Evolutionary conservation across 2,888 invertebrate genomes (phyloP), one percentile per base, ranked within the genome.

Genomic region (Colletes collaris): DNA sequence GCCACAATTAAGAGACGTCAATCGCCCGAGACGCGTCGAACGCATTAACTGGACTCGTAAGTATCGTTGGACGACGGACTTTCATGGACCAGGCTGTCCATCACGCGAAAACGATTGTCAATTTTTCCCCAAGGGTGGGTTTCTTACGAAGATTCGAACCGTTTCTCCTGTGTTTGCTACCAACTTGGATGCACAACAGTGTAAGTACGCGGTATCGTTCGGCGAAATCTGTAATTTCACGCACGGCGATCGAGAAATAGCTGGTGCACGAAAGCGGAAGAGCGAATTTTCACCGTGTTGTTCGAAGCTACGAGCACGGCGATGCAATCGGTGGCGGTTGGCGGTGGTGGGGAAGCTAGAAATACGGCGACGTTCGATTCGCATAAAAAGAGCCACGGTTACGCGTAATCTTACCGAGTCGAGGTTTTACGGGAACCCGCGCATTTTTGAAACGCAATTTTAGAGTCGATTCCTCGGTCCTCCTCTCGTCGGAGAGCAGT

Each of bases 1-100:
- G 83, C 89, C 83, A 86, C 89, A 91, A 92, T 92, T 92, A 92
- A 92, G 90, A 88, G 89, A 89, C 89, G 89, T 91, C 88, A 87
- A 90, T 91, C 90, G 86, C 52, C 81, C 80, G 81, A 86, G 83
- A 82, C 87, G 76, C 66, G 53, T n/a, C 11, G n/a, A 53, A n/a
- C 67, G 27, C 66, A 44, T 73, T 67, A 66, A 66, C 53, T 4
- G 50, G 35, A 49, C 7, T 7, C 27, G 19, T 46, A 5, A 49
- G 65, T n/a, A 10, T 58, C 49, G n/a, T 44, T 13, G 5, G 49
- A n/a, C 6, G 40, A 52, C 10, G 10, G 35, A 56, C 62, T 11
- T 16, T 46, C 10, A 4, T 16, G 3, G 13, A 4, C 19, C 13
- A 13, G 7, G 27, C 62, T 35, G 16, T 8, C 19, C 7, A 3